These are phyloP conservation scores for Papilio polyxenes DNA, from an alignment of 1,140 invertebrate genomes.

Conservation along the genomic window DNA sequence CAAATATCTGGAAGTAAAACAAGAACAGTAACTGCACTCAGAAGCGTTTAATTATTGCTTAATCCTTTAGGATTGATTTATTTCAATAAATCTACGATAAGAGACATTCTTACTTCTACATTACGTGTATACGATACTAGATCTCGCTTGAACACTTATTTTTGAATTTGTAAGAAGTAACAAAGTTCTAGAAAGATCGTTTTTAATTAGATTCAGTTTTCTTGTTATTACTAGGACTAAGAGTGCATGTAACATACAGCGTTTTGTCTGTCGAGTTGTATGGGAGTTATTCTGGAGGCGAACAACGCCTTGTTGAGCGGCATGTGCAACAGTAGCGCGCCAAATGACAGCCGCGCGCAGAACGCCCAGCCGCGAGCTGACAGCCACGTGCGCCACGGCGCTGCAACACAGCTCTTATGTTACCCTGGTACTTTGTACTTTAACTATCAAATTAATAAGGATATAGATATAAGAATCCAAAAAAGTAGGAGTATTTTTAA, in stretches of 20 bases:
- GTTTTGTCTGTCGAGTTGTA: slow-evolving; percentile 56
- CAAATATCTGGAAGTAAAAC: slow-evolving; percentile 52
- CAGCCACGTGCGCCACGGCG: slow-evolving; percentile 52
- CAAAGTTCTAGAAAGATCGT: too few relatives aligned
- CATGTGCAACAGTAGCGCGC: slow-evolving; percentile 70
- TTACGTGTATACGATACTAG: too few relatives aligned
- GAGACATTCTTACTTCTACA: too few relatives aligned
- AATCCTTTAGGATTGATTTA: too few relatives aligned
- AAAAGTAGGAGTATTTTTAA: too few relatives aligned
- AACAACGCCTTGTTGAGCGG: slow-evolving; percentile 66
- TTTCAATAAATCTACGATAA: too few relatives aligned
- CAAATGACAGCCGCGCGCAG: slow-evolving; percentile 67
- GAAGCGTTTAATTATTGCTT: too few relatives aligned
- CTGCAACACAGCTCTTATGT: slow-evolving; percentile 44
- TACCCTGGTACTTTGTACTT: not conserved
- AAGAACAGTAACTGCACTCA: not conserved
- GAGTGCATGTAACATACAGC: slow-evolving; percentile 47
- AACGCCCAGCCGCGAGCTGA: slow-evolving; percentile 54
- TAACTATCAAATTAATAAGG: too few relatives aligned
- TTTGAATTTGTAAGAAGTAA: too few relatives aligned
- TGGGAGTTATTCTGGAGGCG: slow-evolving; percentile 52
- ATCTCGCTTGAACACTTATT: too few relatives aligned
- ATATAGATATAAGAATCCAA: too few relatives aligned
- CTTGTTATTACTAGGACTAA: not conserved
- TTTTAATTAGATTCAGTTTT: too few relatives aligned